phyloP scores from a whole-genome alignment of 2,888 invertebrate genomes.

The Maniola hyperantus region DNA sequence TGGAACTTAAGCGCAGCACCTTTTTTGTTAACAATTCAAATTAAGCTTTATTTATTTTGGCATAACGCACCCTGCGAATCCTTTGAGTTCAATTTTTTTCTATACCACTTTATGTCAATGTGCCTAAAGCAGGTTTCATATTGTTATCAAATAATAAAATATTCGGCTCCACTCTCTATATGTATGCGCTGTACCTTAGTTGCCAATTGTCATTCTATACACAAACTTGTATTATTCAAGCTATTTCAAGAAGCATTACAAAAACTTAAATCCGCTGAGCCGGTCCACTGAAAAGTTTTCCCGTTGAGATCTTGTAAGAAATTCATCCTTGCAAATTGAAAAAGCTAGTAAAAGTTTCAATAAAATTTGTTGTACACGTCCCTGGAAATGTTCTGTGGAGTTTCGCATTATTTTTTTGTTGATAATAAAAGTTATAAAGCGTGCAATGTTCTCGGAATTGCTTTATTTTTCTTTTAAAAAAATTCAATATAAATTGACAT shows the following conservation, averaged over 20 bases:
- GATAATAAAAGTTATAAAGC: constrained; percentile 14
- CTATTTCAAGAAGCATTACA: constrained; percentile 23
- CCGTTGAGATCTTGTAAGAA: constrained; percentile 41
- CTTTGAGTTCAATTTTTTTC: too few species aligned
- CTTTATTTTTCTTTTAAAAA: constrained; percentile 13
- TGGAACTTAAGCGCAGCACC: too few species aligned
- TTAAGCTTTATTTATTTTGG: too few species aligned
- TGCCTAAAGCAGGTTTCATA: too few species aligned
- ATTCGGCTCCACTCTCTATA: too few species aligned
- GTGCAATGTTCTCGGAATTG: constrained; percentile 17
- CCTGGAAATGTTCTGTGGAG: constrained; percentile 33
- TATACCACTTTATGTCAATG: too few species aligned
- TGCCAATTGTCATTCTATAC: constrained; percentile 2
- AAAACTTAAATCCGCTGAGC: constrained; percentile 34
- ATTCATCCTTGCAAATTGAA: constrained; percentile 47
- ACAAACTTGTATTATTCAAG: constrained; percentile 9
- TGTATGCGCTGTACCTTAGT: too few species aligned
- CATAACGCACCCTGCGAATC: too few species aligned
- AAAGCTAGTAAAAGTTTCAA: constrained; percentile 43
- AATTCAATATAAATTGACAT: neutral
- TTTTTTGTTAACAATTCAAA: too few species aligned
- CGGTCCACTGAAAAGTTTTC: constrained; percentile 40
- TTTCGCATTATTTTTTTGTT: constrained; percentile 19
- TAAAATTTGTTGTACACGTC: constrained; percentile 34
- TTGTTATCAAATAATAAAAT: too few species aligned